Conservation (phyloP, 1,140 invertebrate genomes). For the Pogonomyrmex californicus region DNA sequence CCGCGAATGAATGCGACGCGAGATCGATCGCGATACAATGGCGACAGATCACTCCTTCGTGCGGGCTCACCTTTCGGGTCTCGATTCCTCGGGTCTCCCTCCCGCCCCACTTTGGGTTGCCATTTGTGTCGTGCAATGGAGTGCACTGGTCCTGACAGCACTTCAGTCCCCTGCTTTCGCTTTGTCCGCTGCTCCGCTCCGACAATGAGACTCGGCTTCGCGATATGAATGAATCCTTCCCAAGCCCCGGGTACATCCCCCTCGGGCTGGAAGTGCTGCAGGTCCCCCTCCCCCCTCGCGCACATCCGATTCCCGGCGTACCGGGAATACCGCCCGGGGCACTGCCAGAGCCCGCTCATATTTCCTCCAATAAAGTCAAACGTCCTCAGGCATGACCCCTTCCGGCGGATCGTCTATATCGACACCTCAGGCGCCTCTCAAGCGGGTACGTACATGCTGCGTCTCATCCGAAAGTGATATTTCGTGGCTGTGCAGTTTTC, state of each 20-base stretch:
- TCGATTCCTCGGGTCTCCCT: conserved; percentile 52
- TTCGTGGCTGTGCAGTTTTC: not conserved
- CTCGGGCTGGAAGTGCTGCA: conserved; percentile 72
- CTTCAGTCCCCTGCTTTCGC: conserved; percentile 66
- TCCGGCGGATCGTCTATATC: conserved; percentile 45
- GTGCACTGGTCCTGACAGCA: conserved; percentile 75
- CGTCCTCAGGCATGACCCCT: conserved; percentile 64
- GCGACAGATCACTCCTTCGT: conserved; percentile 64
- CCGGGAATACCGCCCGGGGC: conserved; percentile 48
- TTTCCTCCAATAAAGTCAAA: conserved; percentile 71
- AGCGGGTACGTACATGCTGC: conserved; percentile 35
- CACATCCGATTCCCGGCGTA: conserved; percentile 50
- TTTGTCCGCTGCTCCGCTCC: conserved; percentile 68
- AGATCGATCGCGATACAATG: conserved; percentile 58
- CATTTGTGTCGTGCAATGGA: conserved; percentile 76
- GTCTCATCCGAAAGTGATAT: not conserved
- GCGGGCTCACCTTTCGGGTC: conserved; percentile 39
- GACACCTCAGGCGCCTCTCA: conserved; percentile 37
- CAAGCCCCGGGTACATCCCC: conserved; percentile 57
- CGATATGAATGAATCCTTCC: conserved; percentile 76
- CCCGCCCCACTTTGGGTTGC: conserved; percentile 73
- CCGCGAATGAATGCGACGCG: conserved; percentile 44
- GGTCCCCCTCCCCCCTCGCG: conserved; percentile 21
- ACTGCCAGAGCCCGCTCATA: conserved; percentile 54
- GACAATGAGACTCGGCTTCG: conserved; percentile 71